These are phyloP conservation scores for Lampris incognitus DNA, from an alignment of 2,113 vertebrate genomes.

Conservation along the genomic window DNA sequence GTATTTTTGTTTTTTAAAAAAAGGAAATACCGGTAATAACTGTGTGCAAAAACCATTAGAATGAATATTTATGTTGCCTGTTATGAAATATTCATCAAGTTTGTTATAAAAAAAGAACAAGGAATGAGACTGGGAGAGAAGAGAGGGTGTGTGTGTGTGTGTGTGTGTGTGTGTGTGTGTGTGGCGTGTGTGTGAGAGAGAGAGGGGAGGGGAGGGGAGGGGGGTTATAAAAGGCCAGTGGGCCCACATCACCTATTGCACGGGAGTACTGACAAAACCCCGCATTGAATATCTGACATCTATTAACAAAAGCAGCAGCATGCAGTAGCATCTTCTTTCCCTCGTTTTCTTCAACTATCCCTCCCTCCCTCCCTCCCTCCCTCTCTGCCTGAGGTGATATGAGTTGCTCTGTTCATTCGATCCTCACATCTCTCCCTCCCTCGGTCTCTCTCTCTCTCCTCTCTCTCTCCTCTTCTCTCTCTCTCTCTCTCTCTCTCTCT, in stretches of 20 bases:
- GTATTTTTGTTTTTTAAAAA: slow-evolving; percentile 93
- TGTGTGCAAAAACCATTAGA: slow-evolving; percentile 97
- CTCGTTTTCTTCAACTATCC: slow-evolving; percentile 70
- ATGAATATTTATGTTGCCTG: slow-evolving; percentile 98
- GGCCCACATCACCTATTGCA: slow-evolving; percentile 77
- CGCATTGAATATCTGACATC: slow-evolving; percentile 94
- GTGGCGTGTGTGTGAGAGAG: slow-evolving; percentile 44
- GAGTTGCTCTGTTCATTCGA: slow-evolving; percentile 86
- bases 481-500: slow-evolving; percentile 76
- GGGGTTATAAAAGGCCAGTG: too few species aligned
- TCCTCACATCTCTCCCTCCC: slow-evolving; percentile 79
- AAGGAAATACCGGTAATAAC: slow-evolving; percentile 96
- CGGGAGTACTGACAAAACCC: slow-evolving; percentile 88
- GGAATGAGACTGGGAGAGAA: slow-evolving; percentile 53
- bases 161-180: slow-evolving; percentile 48
- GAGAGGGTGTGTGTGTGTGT: slow-evolving; percentile 67
- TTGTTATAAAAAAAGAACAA: slow-evolving; percentile 82
- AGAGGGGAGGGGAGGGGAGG: slow-evolving; percentile 52
- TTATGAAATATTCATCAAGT: slow-evolving; percentile 99
- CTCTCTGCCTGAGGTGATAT: slow-evolving; percentile 86
- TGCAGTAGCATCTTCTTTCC: slow-evolving; percentile 81
- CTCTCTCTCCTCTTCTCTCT: too few species aligned
- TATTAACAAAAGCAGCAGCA: slow-evolving; percentile 86
- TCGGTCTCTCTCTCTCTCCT: too few species aligned
- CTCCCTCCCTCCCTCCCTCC: slow-evolving; percentile 52